Conservation (phyloP, 2,888 invertebrate species). For the Bellardia pandia region DNA sequence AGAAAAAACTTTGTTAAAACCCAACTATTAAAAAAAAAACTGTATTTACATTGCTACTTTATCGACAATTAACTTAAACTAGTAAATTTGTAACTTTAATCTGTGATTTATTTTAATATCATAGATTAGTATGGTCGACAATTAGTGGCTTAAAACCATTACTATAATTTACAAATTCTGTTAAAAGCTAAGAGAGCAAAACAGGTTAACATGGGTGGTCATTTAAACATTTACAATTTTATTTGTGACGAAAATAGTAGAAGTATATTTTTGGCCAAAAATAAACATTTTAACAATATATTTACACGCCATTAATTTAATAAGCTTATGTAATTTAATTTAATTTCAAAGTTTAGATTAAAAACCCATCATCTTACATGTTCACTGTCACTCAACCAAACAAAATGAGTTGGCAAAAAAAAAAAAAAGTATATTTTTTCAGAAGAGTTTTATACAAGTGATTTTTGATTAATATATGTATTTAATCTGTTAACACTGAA, state of each 20-base stretch:
- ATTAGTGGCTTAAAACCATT: too few species aligned
- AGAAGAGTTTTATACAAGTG: neutral
- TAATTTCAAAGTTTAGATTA: neutral
- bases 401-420: neutral
- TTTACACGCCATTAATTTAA: neutral
- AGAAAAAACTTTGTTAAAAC: neutral
- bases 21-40: too few species aligned
- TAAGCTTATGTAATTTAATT: neutral
- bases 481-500: neutral
- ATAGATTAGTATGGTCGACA: too few species aligned
- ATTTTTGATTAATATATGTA: conserved; percentile 29
- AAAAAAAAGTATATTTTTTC: neutral
- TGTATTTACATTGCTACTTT: too few species aligned
- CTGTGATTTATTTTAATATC: too few species aligned
- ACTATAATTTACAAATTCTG: too few species aligned
- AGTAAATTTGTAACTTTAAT: too few species aligned
- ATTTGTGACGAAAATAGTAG: too few species aligned
- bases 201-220: conserved; percentile 1
- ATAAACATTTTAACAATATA: neutral
- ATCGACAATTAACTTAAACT: too few species aligned
- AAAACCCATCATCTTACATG: neutral
- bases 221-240: neutral
- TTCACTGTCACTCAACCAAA: conserved; percentile 13
- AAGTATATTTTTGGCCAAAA: neutral
- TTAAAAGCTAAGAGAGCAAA: too few species aligned